Conservation (phyloP, 2,113 vertebrate species). For the Orycteropus afer region DNA sequence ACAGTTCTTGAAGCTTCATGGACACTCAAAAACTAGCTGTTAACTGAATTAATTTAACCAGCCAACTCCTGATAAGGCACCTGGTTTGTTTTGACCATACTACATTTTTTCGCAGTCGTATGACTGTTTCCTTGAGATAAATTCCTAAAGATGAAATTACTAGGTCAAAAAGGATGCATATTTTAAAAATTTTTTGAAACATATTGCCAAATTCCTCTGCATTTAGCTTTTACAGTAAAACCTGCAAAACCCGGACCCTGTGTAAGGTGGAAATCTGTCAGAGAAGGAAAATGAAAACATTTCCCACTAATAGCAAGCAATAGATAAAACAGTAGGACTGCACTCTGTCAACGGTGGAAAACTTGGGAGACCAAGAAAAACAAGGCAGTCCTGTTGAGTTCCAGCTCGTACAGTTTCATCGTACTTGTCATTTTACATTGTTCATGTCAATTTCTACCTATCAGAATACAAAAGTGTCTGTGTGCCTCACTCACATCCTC, state of each 20-base stretch:
- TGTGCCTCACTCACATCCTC: background rate
- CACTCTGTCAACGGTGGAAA: background rate
- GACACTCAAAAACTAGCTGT: background rate
- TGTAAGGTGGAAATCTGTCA: background rate
- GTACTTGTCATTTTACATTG: background rate
- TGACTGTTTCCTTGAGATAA: constrained; percentile 13
- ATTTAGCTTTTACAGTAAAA: background rate
- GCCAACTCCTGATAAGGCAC: background rate
- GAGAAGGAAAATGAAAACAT: background rate
- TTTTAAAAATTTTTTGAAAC: background rate
- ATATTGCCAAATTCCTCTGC: background rate
- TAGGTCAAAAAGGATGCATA: background rate
- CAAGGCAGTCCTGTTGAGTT: background rate
- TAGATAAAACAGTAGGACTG: background rate
- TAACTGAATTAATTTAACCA: background rate
- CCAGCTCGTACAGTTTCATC: background rate
- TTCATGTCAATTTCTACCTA: no score
- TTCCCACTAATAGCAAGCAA: background rate
- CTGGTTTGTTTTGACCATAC: background rate
- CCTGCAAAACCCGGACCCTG: background rate
- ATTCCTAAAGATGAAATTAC: background rate
- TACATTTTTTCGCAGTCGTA: background rate
- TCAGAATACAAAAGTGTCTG: background rate
- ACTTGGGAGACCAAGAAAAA: background rate
- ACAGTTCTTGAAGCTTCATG: background rate